Conservation (phyloP, 2,113 vertebrate genomes). For the Anseranas semipalmata region DNA sequence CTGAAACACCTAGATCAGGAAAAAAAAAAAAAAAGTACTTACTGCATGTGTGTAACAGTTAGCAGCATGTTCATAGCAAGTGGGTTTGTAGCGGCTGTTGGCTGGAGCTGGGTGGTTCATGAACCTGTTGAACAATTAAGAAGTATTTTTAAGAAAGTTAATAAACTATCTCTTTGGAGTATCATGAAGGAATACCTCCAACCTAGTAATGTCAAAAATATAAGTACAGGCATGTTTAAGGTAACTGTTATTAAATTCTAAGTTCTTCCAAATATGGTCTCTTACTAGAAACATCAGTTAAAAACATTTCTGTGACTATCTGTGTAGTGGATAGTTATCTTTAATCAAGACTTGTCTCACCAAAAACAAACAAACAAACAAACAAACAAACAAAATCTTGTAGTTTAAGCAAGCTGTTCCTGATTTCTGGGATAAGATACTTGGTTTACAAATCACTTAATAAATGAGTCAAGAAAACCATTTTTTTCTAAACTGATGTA, state of each 20-base stretch:
- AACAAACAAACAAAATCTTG: not conserved
- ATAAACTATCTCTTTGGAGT: not conserved
- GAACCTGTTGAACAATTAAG: constrained; percentile 83
- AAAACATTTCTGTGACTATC: not conserved
- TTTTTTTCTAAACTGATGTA: not conserved
- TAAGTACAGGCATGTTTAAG: not conserved
- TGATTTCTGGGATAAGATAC: not conserved
- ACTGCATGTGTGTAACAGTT: constrained; percentile 99
- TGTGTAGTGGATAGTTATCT: not conserved
- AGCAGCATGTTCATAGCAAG: constrained; percentile 95
- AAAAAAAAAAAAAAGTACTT: constrained; percentile 46
- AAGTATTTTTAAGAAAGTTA: constrained; percentile 8
- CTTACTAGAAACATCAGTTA: not conserved
- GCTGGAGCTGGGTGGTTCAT: constrained; percentile 95
- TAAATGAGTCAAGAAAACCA: not conserved
- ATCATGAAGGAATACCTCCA: not conserved
- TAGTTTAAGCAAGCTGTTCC: not conserved
- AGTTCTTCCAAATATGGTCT: not conserved
- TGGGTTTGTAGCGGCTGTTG: constrained; percentile 97
- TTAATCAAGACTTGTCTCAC: no score
- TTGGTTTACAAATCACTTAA: not conserved
- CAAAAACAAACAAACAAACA: not conserved
- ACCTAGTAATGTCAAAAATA: fast-evolving
- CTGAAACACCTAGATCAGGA: not conserved
- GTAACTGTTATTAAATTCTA: not conserved